These are phyloP conservation scores for Tragopan temminckii DNA, from an alignment of 2,797 vertebrate genomes.

Conservation along the genomic window DNA sequence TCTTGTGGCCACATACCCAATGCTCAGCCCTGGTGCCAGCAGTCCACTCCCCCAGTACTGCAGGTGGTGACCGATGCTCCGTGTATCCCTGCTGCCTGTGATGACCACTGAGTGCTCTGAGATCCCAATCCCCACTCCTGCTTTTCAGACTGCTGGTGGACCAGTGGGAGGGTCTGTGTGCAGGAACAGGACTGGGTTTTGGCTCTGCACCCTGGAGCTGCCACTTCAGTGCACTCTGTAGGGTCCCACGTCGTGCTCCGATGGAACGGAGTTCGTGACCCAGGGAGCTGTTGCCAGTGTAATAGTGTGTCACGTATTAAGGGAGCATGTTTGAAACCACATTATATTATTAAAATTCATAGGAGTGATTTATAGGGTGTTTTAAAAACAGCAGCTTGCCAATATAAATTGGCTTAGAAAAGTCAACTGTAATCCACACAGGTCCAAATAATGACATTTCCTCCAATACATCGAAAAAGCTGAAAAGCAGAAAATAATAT, in stretches of 20 bases:
- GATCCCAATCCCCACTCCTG: background rate
- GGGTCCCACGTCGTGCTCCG: accelerated
- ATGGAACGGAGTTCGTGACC: conserved; percentile 23
- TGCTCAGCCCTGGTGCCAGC: background rate
- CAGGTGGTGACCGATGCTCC: background rate
- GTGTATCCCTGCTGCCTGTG: background rate
- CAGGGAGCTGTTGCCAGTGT: background rate
- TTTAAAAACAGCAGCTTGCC: conserved; percentile 70
- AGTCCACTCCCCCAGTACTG: background rate
- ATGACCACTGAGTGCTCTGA: background rate
- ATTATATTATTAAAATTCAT: conserved; percentile 70
- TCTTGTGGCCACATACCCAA: background rate
- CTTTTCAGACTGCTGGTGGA: background rate
- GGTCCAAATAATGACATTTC: conserved; percentile 76
- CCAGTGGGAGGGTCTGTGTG: background rate
- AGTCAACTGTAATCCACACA: conserved; percentile 69
- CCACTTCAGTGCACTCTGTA: background rate
- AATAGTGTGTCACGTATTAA: conserved; percentile 58
- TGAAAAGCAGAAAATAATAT: conserved; percentile 76
- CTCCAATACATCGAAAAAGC: conserved; percentile 67
- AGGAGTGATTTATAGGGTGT: conserved; percentile 63
- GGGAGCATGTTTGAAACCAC: conserved; percentile 49
- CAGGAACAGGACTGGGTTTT: background rate
- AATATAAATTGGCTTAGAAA: conserved; percentile 76
- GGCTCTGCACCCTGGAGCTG: accelerated